A percentile compares a stretch with the other conserved stretches of the same genome.
Conservation (phyloP, 2,113 vertebrate species). For the Festucalex cinctus region DNA sequence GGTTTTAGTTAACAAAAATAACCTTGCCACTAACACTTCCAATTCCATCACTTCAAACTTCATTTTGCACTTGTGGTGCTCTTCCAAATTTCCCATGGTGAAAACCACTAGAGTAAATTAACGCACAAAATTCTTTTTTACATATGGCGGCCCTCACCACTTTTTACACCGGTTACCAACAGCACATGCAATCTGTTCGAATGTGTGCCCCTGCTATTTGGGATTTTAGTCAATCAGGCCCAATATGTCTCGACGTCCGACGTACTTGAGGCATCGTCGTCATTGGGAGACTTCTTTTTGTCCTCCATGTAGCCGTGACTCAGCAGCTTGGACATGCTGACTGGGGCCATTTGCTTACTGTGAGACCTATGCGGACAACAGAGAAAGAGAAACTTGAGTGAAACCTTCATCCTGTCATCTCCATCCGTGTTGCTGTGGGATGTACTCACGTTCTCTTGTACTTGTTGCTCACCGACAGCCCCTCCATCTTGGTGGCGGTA, state of each 20-base stretch:
- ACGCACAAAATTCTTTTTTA: background rate
- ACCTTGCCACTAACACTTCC: no score
- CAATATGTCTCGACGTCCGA: background rate
- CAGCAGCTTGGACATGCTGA: constrained; percentile 77
- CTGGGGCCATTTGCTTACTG: constrained; percentile 66
- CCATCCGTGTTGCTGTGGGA: background rate
- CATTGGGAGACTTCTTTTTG: constrained; percentile 63
- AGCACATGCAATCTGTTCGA: no score
- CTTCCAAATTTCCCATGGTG: no score
- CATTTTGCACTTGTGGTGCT: no score
- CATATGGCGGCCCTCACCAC: background rate
- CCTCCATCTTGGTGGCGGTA: constrained; percentile 36
- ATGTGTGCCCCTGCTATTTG: background rate
- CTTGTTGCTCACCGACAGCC: constrained; percentile 58
- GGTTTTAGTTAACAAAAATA: no score
- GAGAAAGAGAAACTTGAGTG: background rate
- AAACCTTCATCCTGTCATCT: background rate
- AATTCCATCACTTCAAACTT: no score
- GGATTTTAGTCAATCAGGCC: background rate
- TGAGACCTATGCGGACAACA: constrained; percentile 51
- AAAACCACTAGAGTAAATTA: background rate
- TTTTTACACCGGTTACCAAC: no score
- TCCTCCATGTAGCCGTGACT: constrained; percentile 74
- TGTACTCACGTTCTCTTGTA: constrained; percentile 70
- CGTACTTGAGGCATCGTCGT: constrained; percentile 72